Base-by-base conservation (phyloP, 2,113 vertebrate species). In the Atlantisia rogersi region DNA sequence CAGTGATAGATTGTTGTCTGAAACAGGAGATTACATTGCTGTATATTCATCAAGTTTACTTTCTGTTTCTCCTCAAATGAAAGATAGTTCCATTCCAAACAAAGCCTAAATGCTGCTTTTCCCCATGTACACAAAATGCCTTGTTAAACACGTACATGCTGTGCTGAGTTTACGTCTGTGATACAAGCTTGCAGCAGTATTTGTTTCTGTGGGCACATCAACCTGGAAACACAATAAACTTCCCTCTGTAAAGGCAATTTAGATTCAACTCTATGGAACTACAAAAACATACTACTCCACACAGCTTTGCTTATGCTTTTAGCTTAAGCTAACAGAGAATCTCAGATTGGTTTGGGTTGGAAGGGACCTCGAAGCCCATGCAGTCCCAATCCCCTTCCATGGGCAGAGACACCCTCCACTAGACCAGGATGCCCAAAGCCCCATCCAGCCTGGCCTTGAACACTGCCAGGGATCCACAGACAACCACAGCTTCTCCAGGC, bases 111-210 rank as follows among this genome's bases (percentile, higher is more conserved):
- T 39, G 63, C 32, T 15, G 24, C 32, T 64, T 29, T 53, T 44
- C 19, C 21, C 8, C 35, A 10, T 18, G 59, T 46, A 76, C 7
- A 20, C 10, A 42, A 53, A 37, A 52, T 28, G 11, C 20, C 32
- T 60, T 21, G 5, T 15, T 78, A 65, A 81, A 83, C 4, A 58
- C 0, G 0, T 5, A 26, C 10, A 29, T 6, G 15, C 17, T 39
- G 24, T 32, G 35, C 39, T 12, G 5, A 56, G 13, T 28, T 56
- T 53, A 80, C 31, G 22, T 35, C 25, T 5, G 5, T 4, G 12
- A 12, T 67, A 11, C 32, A 81, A 55, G 12, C 12, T 56, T 53
- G 15, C 12, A 59, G n/a, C 4, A 53, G 56, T 19, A 52, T 21
- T 39, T 84, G 4, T 63, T 91, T 80, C 59, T 86, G 11, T 11